Evolutionary conservation across 2,797 vertebrate genomes (phyloP).

Genomic region (Microcaecilia unicolor): DNA sequence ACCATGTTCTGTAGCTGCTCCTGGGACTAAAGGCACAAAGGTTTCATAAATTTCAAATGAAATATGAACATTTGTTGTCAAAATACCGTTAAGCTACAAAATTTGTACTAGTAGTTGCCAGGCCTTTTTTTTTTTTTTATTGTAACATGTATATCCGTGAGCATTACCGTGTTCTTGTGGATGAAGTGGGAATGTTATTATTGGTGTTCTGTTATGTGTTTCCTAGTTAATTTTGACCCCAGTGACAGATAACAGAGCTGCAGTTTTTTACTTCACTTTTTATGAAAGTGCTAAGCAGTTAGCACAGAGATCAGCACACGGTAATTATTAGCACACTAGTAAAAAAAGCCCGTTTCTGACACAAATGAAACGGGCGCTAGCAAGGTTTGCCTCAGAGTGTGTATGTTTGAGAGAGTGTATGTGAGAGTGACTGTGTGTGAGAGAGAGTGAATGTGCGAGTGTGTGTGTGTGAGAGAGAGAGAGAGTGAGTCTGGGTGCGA

Average conservation of each 20-base stretch:
- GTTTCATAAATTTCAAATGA: constrained; percentile 69
- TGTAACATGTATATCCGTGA: constrained; percentile 44
- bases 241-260: constrained; percentile 26
- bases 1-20: constrained; percentile 56
- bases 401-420: no score
- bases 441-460: no score
- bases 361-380: no score
- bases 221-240: constrained; percentile 14
- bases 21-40: constrained; percentile 57
- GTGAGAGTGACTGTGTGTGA: no score
- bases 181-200: constrained; percentile 20
- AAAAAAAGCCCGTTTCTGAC: no score
- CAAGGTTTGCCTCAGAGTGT: no score
- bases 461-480: no score
- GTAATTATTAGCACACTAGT: no score
- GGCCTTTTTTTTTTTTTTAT: constrained; percentile 44
- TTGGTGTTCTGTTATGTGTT: constrained; percentile 8
- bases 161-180: constrained; percentile 24
- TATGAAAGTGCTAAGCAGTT: no score
- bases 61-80: constrained; percentile 69
- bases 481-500: no score
- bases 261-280: no score
- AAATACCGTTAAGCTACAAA: constrained; percentile 57
- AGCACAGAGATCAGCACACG: no score
- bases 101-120: constrained; percentile 40